Conservation (phyloP, 2,113 vertebrate species). For the Apistogramma diplotaenia region DNA sequence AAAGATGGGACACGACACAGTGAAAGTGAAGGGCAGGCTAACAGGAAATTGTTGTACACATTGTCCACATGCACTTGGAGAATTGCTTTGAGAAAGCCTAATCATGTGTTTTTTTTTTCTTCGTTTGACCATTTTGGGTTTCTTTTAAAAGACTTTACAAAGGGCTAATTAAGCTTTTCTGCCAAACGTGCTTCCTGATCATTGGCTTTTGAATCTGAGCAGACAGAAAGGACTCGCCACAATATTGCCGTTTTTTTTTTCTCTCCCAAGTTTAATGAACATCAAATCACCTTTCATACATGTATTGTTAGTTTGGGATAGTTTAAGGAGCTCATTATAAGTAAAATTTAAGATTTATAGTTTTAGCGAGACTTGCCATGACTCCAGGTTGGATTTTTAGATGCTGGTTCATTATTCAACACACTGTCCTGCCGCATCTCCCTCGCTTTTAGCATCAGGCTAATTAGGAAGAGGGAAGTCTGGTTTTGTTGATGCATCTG, state of each 20-base stretch:
- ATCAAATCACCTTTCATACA: neutral
- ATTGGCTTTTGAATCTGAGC: neutral
- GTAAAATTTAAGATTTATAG: slow-evolving; percentile 18
- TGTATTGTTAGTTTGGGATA: neutral
- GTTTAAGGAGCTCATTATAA: slow-evolving; percentile 2
- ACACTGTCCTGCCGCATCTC: slow-evolving; percentile 10
- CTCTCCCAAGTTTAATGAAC: slow-evolving; percentile 8
- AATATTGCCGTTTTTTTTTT: neutral
- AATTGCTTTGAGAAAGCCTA: neutral
- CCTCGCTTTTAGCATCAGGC: slow-evolving; percentile 11
- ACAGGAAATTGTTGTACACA: neutral
- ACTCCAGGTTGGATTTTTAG: slow-evolving; percentile 21
- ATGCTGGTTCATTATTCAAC: slow-evolving; percentile 16
- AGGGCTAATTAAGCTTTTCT: slow-evolving; percentile 28
- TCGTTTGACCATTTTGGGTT: neutral
- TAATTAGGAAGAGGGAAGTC: slow-evolving; percentile 33
- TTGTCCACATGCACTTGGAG: neutral
- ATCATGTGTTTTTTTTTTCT: neutral
- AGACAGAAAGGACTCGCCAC: neutral
- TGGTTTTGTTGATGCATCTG: slow-evolving; percentile 21
- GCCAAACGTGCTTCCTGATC: slow-evolving; percentile 15
- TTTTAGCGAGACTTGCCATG: slow-evolving; percentile 14
- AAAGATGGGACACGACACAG: neutral
- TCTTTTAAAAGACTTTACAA: slow-evolving; percentile 1
- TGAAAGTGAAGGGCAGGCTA: slow-evolving; percentile 8